Percentiles rank a stretch among this genome's conserved stretches.
Evolutionary conservation across 2,113 vertebrate species (phyloP).

Genomic region (Patagioenas fasciata): DNA sequence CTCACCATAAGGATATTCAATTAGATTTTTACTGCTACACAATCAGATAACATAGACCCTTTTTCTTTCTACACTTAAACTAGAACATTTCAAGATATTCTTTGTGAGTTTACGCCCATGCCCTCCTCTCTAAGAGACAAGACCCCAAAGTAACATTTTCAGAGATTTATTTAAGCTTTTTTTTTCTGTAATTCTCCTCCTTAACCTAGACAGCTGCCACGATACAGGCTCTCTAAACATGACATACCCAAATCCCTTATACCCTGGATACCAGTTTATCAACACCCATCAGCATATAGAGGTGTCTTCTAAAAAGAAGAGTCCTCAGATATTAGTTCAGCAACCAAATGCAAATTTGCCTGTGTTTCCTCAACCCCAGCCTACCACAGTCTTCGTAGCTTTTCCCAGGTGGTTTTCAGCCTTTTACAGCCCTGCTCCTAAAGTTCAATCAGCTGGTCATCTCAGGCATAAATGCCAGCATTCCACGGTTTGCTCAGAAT

Average conservation of each 20-base stretch:
- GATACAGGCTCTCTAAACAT: neutral
- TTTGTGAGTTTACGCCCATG: neutral
- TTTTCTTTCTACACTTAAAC: neutral
- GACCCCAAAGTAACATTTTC: neutral
- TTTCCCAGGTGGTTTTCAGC: neutral
- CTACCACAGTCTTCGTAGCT: neutral
- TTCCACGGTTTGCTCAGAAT: accelerated
- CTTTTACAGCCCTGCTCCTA: neutral
- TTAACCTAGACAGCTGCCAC: neutral
- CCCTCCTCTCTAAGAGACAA: neutral
- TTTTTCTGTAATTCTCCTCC: neutral
- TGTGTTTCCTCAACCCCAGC: neutral
- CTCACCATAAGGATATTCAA: neutral
- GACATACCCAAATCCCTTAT: neutral
- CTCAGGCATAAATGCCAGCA: neutral
- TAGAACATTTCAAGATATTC: neutral
- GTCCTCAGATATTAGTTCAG: neutral
- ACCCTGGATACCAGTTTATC: neutral
- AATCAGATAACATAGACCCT: neutral
- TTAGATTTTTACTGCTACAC: neutral
- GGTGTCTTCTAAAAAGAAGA: neutral
- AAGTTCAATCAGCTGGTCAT: neutral
- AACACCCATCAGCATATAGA: neutral
- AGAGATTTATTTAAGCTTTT: neutral
- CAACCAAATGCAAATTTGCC: neutral